These are phyloP conservation scores for Bucorvus abyssinicus DNA, from an alignment of 2,797 vertebrate genomes.

Conservation along the genomic window DNA sequence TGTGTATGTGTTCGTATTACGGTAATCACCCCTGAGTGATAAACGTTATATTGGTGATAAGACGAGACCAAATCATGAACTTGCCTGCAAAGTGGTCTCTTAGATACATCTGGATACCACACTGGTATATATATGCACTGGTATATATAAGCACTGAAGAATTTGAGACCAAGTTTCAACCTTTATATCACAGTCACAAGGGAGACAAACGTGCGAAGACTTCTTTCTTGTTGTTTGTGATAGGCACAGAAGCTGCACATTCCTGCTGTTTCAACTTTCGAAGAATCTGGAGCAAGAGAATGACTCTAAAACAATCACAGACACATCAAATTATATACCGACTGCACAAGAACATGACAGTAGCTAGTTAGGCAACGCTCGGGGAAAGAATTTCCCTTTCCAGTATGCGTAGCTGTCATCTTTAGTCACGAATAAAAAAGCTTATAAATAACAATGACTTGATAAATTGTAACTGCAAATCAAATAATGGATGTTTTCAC, in stretches of 20 bases:
- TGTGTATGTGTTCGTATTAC: neutral
- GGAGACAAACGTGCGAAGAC: neutral
- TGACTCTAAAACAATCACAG: neutral
- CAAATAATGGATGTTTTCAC: neutral
- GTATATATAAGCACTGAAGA: neutral
- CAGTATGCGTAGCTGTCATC: accelerated
- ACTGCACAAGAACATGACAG: neutral
- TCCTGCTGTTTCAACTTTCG: neutral
- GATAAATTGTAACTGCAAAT: neutral
- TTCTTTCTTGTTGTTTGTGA: neutral
- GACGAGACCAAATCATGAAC: neutral
- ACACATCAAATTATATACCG: neutral
- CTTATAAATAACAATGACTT: neutral
- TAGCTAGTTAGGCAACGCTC: neutral
- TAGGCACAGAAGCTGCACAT: neutral
- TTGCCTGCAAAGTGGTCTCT: neutral
- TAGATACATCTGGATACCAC: neutral
- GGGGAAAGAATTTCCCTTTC: neutral
- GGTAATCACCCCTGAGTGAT: neutral
- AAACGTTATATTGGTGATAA: neutral
- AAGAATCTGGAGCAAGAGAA: neutral
- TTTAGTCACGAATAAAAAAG: neutral
- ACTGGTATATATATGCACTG: neutral
- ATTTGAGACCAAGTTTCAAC: neutral
- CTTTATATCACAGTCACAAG: neutral